These are phyloP conservation scores for Fragum whitleyi DNA, from an alignment of 2,888 invertebrate genomes.

Conservation along the genomic window DNA sequence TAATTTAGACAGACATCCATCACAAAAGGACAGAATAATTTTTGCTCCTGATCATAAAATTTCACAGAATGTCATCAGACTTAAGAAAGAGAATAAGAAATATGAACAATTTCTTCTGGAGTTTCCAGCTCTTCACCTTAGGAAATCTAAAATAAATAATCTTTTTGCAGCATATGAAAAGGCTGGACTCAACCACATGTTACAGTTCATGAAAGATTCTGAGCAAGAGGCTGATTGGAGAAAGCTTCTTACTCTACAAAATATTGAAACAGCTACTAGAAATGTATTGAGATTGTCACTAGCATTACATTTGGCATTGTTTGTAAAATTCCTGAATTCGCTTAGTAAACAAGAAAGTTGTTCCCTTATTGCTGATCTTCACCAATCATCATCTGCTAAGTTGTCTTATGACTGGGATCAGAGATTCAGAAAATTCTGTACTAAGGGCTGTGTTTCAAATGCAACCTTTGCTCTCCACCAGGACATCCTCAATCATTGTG, in stretches of 20 bases:
- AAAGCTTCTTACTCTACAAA: slow-evolving; percentile 1
- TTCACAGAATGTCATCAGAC: slow-evolving; percentile 43
- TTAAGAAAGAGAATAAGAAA: slow-evolving; percentile 21
- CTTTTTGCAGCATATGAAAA: slow-evolving; percentile 47
- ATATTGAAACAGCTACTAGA: slow-evolving; percentile 35
- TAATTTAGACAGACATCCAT: slow-evolving; percentile 24
- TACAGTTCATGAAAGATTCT: slow-evolving; percentile 49
- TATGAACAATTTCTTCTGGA: slow-evolving; percentile 49
- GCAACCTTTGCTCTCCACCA: slow-evolving; percentile 53
- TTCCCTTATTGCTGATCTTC: neutral
- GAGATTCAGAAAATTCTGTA: slow-evolving; percentile 8
- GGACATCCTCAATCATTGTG: slow-evolving; percentile 56
- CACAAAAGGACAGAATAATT: slow-evolving; percentile 36
- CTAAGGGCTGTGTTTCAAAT: slow-evolving; percentile 17
- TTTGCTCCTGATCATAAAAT: slow-evolving; percentile 64
- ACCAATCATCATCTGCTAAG: neutral
- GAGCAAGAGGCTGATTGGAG: slow-evolving; percentile 25
- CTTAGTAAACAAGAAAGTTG: neutral
- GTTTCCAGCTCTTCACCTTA: too few species aligned
- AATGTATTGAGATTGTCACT: slow-evolving; percentile 20
- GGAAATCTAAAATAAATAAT: slow-evolving; percentile 47
- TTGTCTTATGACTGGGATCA: neutral
- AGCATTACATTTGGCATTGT: slow-evolving; percentile 18
- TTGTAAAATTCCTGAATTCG: neutral
- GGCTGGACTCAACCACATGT: slow-evolving; percentile 46